Evolutionary conservation across 1,140 invertebrate species (phyloP), one percentile per base, ranked within the genome.

Genomic region (Heterodera schachtii): DNA sequence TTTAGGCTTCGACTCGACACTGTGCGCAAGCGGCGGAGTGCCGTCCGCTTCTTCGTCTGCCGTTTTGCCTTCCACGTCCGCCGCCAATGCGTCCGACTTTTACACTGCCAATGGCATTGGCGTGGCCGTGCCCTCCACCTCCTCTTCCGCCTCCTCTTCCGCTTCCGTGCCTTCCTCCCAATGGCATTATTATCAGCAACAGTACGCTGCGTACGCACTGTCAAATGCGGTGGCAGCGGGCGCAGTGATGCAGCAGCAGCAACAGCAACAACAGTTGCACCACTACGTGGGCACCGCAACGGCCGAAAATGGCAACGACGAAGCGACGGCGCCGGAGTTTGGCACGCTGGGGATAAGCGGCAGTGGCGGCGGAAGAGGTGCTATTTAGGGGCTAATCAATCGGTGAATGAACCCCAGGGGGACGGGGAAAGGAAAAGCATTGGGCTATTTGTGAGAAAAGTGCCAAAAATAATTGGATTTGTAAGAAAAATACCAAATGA

Each of bases 211-310:
- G 4, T n/a, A 49, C 9, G 76, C 76, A 6, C 64, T 78, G 52
- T 47, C 57, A 41, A 78, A 78, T 9, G 75, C 76, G 69, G 31
- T 78, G 31, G 74, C 74, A 44, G 75, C 75, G 7, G 75, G 75
- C 13, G 75, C 75, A 44, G 75, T 49, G 21, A 78, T 78, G 76
- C 76, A 78, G n/a, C 75, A 77, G 44, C 57, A 77, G 16, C 67
- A 77, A 47, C 49, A 57, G 76, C 69, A 71, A 41, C 31, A 46
- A 71, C 69, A 46, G 31, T 21, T 16, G 69, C 31, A 71, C 13
- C 69, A 46, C 69, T 41, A 16, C 5, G 76, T 64, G 3, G 47
- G 11, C 31, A 69, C 76, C 60, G 60, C 60, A 19, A 64, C 66
- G 0, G 7, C 64, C 0, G 52, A 60, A 31, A 78, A 78, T 47